Base-by-base conservation (phyloP, 2,113 vertebrate genomes). In the Upupa epops region DNA sequence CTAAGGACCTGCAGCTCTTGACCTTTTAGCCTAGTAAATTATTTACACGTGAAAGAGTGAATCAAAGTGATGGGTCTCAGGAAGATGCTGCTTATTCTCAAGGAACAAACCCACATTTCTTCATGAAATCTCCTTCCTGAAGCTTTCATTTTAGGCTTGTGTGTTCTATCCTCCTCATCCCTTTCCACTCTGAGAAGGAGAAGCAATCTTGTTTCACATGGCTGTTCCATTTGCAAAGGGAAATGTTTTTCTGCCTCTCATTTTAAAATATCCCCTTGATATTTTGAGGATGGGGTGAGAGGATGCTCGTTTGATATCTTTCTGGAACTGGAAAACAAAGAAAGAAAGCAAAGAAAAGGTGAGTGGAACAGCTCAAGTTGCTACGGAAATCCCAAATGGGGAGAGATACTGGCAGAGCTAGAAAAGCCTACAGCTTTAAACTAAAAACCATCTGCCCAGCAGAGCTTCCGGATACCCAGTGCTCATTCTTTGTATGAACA, bases 1-100 rank as follows among this genome's bases (percentile, higher is more conserved):
- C 93, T 61, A 40, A 88, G 91, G 93, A 92, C 88, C 85, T 68
- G 81, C 81, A 81, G 36, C 94, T 96, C 86, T 92, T 95, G 94
- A 96, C 95, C 95, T 96, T 95, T 95, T 70, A 96, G 93, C 88
- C 87, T 83, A 71, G 93, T 96, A 92, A 97, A 97, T 97, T 96
- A 97, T 97, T 96, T 94, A 97, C 90, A 95, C 31, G 5, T 94
- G 94, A 93, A 95, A 69, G 92, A 86, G 88, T 95, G 95, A 89
- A 91, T 92, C 86, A 87, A 88, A 86, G 83, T 82, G 91, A 94
- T 94, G 74, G 73, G 56, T 81, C 73, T 95, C 76, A 59, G 94
- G 86, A 93, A 95, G 95, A 90, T 90, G 86, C 83, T 96, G 94
- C 77, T 94, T 93, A 61, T 90, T 95, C 73, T 94, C 93, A 88